Evolutionary conservation across 2,113 vertebrate species (phyloP), one percentile per base, ranked within the genome.

Genomic region (Rafetus swinhoei): DNA sequence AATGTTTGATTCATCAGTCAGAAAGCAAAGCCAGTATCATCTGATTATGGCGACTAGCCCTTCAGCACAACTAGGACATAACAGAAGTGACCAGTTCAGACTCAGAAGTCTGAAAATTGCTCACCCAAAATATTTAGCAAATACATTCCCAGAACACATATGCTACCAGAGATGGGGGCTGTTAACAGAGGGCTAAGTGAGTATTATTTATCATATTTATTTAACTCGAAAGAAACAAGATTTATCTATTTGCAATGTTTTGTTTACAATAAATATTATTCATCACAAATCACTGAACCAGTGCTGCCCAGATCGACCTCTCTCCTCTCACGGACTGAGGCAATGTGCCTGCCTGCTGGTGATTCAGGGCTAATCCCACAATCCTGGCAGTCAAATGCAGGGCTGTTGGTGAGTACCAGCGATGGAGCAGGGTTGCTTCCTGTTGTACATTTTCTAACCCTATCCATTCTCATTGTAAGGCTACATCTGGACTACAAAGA

Each of bases 131-230:
- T 82, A 93, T 81, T 96, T 80, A 89, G 62, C 65, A 85, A 87
- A 77, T 80, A 55, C 5, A 7, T 65, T 91, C 35, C 0, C 1
- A 0, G 81, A 89, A 87, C 81, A 74, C 29, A 7, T 15, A 65
- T 8, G 62, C 32, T 32, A 65, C 29, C 62, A 81, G 92, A 96
- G 96, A 96, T 96, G 94, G 96, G 94, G 79, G 74, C 77, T 92
- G 27, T 93, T 96, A 96, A 97, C 95, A 97, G 95, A 92, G 95
- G 60, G 60, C 84, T 76, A 95, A 94, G 6, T 45, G 45, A 45
- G 45, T 5, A 45, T 45, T 45, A 45, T 45, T 45, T 6, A 45
- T 45, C 45, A 45, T 5, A 45, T 45, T 45, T 45, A 45, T 45
- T 45, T 5, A 45, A 1, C 45, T 45, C 45, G 45, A 45, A 5